phyloP scores from a whole-genome alignment of 2,113 vertebrate species.

The Phaethon lepturus region DNA sequence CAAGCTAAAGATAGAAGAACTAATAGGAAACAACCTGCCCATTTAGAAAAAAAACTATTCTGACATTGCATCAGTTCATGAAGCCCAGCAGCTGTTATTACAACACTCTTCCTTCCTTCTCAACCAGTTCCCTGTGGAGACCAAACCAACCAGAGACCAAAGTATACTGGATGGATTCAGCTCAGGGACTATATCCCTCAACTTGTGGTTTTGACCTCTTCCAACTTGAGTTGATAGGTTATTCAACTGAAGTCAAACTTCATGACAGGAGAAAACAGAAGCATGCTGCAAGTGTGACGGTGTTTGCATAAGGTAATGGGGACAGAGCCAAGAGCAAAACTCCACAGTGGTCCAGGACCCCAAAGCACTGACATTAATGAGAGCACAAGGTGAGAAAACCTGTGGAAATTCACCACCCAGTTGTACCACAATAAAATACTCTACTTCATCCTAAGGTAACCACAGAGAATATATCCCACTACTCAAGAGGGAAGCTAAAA shows the following conservation, averaged over 20 bases:
- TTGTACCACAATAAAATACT: not conserved
- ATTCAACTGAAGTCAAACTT: not conserved
- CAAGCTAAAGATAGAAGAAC: not conserved
- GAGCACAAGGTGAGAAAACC: not conserved
- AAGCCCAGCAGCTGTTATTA: too few species aligned
- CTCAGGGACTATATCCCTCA: not conserved
- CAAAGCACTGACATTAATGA: not conserved
- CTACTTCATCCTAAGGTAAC: not conserved
- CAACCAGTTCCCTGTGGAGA: not conserved
- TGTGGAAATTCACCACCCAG: not conserved
- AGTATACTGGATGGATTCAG: not conserved
- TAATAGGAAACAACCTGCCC: not conserved
- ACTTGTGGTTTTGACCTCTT: not conserved
- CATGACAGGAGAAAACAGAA: not conserved
- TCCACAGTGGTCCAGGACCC: not conserved
- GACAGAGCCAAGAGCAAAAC: not conserved
- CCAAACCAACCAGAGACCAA: not conserved
- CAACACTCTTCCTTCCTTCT: not conserved
- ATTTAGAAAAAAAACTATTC: not conserved
- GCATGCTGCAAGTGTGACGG: not conserved
- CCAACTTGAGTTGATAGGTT: not conserved
- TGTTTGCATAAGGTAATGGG: not conserved
- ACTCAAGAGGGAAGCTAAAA: not conserved
- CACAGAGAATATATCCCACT: not conserved
- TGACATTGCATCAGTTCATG: not conserved